Percentiles rank a stretch among this genome's conserved stretches.
These are phyloP conservation scores for Andrena marginata DNA, from an alignment of 2,888 invertebrate genomes.

Conservation along the genomic window DNA sequence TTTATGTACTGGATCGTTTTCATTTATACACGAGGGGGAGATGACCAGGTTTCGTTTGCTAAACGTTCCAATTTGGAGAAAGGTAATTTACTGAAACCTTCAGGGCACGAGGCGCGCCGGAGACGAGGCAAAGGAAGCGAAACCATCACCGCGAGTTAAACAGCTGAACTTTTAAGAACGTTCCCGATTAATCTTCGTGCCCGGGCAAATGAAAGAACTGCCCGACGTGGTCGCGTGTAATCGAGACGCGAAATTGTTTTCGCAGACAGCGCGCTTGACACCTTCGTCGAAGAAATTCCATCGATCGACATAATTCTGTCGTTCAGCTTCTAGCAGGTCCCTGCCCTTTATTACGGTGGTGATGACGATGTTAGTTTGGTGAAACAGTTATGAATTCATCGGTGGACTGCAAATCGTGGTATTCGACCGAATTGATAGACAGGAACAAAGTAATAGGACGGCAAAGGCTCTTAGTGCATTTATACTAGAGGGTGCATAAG, in stretches of 20 bases:
- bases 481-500: too few species aligned
- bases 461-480: too few species aligned
- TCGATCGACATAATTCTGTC: conserved; percentile 6
- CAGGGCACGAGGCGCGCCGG: conserved; percentile 40
- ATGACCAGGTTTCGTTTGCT: conserved; percentile 68
- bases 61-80: conserved; percentile 70
- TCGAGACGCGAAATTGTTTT: conserved; percentile 12
- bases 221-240: background rate
- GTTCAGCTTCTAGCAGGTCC: background rate
- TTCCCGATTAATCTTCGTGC: conserved; percentile 45
- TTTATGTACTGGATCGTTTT: conserved; percentile 55
- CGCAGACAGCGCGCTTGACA: background rate
- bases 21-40: conserved; percentile 49
- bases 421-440: background rate
- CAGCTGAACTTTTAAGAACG: conserved; percentile 46
- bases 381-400: background rate
- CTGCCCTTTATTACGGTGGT: too few species aligned
- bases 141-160: conserved; percentile 58
- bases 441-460: too few species aligned
- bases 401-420: background rate
- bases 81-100: conserved; percentile 69
- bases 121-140: conserved; percentile 41
- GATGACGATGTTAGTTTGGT: background rate
- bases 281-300: background rate
- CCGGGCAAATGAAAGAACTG: conserved; percentile 37